phyloP scores from a whole-genome alignment of 1,140 invertebrate species.

The Drosophila busckii region DNA sequence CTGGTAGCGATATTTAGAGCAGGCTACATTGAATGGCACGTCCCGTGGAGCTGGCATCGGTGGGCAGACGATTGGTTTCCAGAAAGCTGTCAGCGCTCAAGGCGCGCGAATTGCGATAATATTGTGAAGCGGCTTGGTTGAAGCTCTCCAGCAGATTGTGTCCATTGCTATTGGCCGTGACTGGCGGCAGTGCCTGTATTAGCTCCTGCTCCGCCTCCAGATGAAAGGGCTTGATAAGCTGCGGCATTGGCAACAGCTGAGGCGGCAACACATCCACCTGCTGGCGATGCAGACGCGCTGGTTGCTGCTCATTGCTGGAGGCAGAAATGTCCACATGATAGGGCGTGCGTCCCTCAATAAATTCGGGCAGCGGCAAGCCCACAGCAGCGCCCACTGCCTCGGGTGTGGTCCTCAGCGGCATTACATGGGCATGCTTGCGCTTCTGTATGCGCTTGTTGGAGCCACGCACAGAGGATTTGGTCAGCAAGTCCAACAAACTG shows the following conservation, averaged over 20 bases:
- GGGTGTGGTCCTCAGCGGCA: slow-evolving; percentile 30
- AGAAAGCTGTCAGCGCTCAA: slow-evolving; percentile 56
- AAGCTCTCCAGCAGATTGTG: slow-evolving; percentile 57
- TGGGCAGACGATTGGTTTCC: slow-evolving; percentile 56
- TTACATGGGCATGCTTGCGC: slow-evolving; percentile 42
- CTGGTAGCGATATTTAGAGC: slow-evolving; percentile 40
- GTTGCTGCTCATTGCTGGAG: slow-evolving; percentile 47
- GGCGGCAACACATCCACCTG: slow-evolving; percentile 74
- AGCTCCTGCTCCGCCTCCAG: slow-evolving; percentile 70
- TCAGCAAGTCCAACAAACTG: slow-evolving; percentile 79
- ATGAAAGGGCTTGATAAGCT: slow-evolving; percentile 71
- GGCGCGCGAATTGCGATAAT: slow-evolving; percentile 66
- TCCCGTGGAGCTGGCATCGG: slow-evolving; percentile 1
- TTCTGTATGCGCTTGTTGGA: slow-evolving; percentile 17
- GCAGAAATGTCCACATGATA: slow-evolving; percentile 80
- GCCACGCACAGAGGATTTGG: slow-evolving; percentile 52
- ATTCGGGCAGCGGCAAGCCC: slow-evolving; percentile 63
- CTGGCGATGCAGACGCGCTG: slow-evolving; percentile 59
- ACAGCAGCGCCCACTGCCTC: slow-evolving; percentile 3
- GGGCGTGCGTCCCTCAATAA: slow-evolving; percentile 81
- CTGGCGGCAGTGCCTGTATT: slow-evolving; percentile 65
- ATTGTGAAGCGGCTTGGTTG: slow-evolving; percentile 45
- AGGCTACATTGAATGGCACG: slow-evolving; percentile 52
- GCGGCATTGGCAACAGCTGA: slow-evolving; percentile 59
- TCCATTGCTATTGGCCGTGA: slow-evolving; percentile 8